Base-by-base conservation (phyloP, 2,888 invertebrate genomes). In the Stenodera caucasica region DNA sequence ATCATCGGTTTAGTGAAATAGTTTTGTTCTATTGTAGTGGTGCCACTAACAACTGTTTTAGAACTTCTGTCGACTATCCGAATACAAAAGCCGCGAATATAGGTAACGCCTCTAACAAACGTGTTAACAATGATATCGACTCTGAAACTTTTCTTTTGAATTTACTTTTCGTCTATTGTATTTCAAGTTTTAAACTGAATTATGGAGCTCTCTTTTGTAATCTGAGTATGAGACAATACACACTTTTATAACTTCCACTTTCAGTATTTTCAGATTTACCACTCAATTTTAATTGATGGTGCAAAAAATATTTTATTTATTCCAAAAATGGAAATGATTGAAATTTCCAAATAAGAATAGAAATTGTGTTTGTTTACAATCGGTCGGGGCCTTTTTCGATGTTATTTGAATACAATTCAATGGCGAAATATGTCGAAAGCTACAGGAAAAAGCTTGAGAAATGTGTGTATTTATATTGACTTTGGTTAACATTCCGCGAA, bases 391-490 rank as follows among this genome's bases (percentile, higher is more conserved):
- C 3, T 26, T 26, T 26, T 26, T n/a, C n/a, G n/a, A n/a, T n/a
- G n/a, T n/a, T 5, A 26, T 60, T 60, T 57, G 60, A 57, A 57
- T 53, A 57, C 57, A 57, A 53, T 60, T 60, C 2, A 40, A 18
- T 9, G 50, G 23, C 49, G 49, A 53, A 59, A 59, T 59, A 59
- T 55, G 55, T 55, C 55, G 60, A 55, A 62, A 58, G 49, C 55
- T 55, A 49, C 32, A 55, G 55, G 29, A 60, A 37, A 37, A 65
- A 63, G 63, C 67, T 63, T 67, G 73, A 73, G 66, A 72, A 70
- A 73, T 73, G 73, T 69, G 3, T 4, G 68, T 71, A 71, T 74
- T 72, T 73, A 71, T 71, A 72, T 72, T 69, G 69, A 70, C 66
- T 70, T 65, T 61, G 64, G 70, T 71, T 73, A 65, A 69, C 65